These are phyloP conservation scores for Lophius americanus DNA, from an alignment of 2,797 vertebrate species.

Conservation along the genomic window DNA sequence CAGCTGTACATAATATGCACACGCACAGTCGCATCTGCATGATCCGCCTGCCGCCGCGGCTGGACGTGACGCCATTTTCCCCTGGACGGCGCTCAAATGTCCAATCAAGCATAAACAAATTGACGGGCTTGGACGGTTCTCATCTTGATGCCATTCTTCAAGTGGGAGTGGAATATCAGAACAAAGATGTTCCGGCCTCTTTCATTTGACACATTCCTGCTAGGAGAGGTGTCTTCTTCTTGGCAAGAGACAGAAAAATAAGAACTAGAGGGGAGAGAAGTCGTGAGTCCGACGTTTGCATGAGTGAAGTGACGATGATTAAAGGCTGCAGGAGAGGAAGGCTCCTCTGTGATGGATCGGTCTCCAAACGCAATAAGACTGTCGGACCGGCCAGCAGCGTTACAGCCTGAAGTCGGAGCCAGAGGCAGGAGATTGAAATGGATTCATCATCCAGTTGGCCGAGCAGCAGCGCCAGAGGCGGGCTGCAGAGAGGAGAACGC, in stretches of 20 bases:
- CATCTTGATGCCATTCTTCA: conserved; percentile 31
- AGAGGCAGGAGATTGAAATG: conserved; percentile 65
- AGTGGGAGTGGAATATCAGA: conserved; percentile 3
- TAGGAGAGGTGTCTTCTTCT: conserved; percentile 14
- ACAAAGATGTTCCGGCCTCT: conserved; percentile 16
- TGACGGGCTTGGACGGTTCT: conserved; percentile 44
- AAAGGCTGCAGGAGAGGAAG: conserved; percentile 47
- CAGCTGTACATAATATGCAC: conserved; percentile 38
- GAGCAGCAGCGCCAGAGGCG: conserved; percentile 38
- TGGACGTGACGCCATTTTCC: conserved; percentile 45
- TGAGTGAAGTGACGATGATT: conserved; percentile 36
- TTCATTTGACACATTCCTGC: conserved; percentile 18
- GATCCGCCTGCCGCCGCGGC: conserved; percentile 9
- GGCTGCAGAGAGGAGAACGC: conserved; percentile 54
- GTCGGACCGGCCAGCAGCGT: conserved; percentile 45
- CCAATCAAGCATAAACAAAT: conserved; percentile 20
- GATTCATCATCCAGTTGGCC: conserved; percentile 61
- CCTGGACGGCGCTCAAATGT: conserved; percentile 40
- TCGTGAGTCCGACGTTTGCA: conserved; percentile 29
- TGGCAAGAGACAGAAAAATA: neutral
- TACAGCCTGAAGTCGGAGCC: conserved; percentile 54
- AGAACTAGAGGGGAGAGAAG: conserved; percentile 3
- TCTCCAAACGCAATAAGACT: conserved; percentile 65
- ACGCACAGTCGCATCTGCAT: conserved; percentile 25
- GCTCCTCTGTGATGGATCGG: conserved; percentile 55